Conservation (phyloP, 1,140 invertebrate genomes). For the Octopus bimaculoides region DNA sequence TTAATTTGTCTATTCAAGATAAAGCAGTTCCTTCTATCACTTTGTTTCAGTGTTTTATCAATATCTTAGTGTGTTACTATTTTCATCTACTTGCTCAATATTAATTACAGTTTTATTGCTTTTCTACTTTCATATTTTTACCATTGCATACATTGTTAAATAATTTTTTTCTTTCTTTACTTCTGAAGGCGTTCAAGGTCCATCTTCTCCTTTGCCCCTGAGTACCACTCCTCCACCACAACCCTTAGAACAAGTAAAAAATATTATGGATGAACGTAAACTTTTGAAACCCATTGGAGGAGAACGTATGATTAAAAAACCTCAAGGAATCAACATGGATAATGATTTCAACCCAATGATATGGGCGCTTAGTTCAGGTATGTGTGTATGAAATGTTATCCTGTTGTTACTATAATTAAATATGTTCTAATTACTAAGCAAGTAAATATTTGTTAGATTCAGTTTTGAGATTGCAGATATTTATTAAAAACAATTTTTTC, state of each 20-base stretch:
- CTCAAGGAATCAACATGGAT: neutral
- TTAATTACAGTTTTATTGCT: no score
- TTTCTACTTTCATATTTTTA: no score
- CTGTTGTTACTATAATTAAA: neutral
- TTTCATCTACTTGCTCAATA: no score
- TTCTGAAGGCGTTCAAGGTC: neutral
- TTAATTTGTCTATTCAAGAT: no score
- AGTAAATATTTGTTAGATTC: neutral
- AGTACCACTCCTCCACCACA: neutral
- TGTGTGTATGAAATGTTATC: neutral
- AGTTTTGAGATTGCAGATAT: neutral
- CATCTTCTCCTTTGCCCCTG: neutral
- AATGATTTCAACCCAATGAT: neutral
- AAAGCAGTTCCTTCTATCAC: no score
- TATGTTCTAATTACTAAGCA: neutral
- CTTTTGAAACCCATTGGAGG: conserved; percentile 11
- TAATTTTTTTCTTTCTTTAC: no score
- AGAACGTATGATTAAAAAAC: conserved; percentile 2
- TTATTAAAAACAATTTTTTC: neutral
- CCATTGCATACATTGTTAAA: no score
- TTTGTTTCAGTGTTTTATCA: no score
- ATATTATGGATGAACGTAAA: neutral
- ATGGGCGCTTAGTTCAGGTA: conserved; percentile 13
- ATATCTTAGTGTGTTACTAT: no score
- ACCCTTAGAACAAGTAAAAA: conserved; percentile 1